Conservation (phyloP, 2,797 vertebrate species). For the Myotis vivesi region DNA sequence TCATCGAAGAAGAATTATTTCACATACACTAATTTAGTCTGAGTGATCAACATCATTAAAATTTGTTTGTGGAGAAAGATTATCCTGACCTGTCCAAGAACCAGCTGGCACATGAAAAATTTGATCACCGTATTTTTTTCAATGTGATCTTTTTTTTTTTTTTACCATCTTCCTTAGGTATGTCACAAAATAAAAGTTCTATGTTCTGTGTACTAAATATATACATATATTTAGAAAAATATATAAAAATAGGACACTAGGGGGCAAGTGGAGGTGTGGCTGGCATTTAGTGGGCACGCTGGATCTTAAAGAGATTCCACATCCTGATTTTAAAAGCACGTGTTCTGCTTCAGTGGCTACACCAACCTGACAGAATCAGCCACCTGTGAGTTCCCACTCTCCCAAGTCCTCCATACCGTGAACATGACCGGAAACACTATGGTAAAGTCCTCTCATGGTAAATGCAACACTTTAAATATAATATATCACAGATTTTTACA, state of each 20-base stretch:
- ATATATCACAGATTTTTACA: slow-evolving; percentile 81
- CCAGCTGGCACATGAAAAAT: slow-evolving; percentile 88
- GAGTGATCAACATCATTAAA: slow-evolving; percentile 57
- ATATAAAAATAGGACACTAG: slow-evolving; percentile 83
- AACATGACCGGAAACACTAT: slow-evolving; percentile 56
- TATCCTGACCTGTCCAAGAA: slow-evolving; percentile 86
- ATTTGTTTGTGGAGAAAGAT: slow-evolving; percentile 44
- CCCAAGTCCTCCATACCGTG: slow-evolving; percentile 22
- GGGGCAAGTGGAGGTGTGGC: slow-evolving; percentile 65
- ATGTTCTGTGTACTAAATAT: slow-evolving; percentile 74
- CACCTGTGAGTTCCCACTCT: not conserved
- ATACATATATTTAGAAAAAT: slow-evolving; percentile 80
- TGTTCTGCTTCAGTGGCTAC: slow-evolving; percentile 9
- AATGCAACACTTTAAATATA: slow-evolving; percentile 80
- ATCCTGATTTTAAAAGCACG: not conserved
- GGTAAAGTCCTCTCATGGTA: slow-evolving; percentile 60
- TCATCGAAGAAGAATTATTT: not conserved
- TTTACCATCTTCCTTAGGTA: slow-evolving; percentile 56
- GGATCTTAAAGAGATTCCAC: not conserved
- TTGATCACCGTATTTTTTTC: slow-evolving; percentile 72
- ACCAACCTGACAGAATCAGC: not conserved
- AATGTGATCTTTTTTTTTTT: slow-evolving; percentile 72
- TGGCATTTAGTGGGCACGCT: not conserved
- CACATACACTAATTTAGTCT: not conserved
- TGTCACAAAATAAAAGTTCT: slow-evolving; percentile 79